Conservation (phyloP, 2,797 vertebrate species). For the Oreochromis grahami region DNA sequence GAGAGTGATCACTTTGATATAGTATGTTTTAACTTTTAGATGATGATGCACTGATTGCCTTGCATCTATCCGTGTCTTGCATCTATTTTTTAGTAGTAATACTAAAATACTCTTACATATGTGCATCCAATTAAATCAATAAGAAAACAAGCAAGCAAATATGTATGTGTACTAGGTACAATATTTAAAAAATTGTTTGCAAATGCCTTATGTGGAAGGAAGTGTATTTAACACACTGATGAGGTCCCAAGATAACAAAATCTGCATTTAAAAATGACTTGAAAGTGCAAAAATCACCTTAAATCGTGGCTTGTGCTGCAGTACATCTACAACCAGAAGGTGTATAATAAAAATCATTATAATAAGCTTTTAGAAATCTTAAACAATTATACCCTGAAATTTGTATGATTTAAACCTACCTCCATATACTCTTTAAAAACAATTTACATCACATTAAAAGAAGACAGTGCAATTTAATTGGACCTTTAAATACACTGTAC, state of each 20-base stretch:
- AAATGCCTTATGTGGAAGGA: not conserved
- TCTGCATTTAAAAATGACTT: not conserved
- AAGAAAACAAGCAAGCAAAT: not conserved
- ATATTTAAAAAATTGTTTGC: not conserved
- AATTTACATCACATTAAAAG: not conserved
- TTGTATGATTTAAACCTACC: not conserved
- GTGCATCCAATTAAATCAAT: not conserved
- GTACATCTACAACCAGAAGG: not conserved
- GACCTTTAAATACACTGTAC: not conserved
- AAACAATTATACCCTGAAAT: not conserved
- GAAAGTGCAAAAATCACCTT: not conserved
- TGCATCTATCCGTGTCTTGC: not conserved
- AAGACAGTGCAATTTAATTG: not conserved
- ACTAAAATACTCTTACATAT: not conserved
- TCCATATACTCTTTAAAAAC: not conserved
- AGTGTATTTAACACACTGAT: too few species aligned
- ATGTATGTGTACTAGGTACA: not conserved
- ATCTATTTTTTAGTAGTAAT: not conserved
- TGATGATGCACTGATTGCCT: not conserved
- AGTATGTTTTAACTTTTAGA: not conserved
- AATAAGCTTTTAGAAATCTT: not conserved
- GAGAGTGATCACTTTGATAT: not conserved
- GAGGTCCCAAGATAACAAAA: rapidly evolving
- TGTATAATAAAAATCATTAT: not conserved
- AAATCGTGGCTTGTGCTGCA: not conserved